Conservation (phyloP, 1,140 invertebrate genomes). For the Temnothorax longispinosus region DNA sequence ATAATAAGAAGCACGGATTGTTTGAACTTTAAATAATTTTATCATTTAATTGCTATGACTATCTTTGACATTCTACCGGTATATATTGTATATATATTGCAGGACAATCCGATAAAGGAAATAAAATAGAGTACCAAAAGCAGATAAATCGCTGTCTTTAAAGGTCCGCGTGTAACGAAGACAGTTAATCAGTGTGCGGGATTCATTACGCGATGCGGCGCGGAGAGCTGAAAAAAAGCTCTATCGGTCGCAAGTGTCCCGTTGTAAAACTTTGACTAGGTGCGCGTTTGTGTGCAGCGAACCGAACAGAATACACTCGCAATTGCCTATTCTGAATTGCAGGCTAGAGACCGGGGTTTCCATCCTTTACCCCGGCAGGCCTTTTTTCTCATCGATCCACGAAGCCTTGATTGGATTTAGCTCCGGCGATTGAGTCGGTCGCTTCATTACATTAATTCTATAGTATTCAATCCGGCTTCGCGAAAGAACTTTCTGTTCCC, state of each 20-base stretch:
- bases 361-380: neutral
- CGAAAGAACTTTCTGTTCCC: conserved; percentile 44
- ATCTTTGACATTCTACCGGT: neutral
- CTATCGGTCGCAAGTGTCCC: neutral
- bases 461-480: conserved; percentile 47
- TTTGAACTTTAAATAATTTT: neutral
- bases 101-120: neutral
- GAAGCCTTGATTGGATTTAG: conserved; percentile 70
- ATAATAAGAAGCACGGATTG: neutral
- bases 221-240: neutral
- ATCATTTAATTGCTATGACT: neutral
- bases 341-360: conserved; percentile 16
- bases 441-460: conserved; percentile 72
- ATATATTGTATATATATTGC: no score
- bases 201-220: conserved; percentile 2
- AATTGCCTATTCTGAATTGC: conserved; percentile 62
- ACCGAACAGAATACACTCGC: conserved; percentile 21
- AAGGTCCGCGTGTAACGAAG: neutral
- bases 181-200: conserved; percentile 8
- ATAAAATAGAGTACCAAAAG: neutral
- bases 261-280: conserved; percentile 37
- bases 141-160: conserved; percentile 1
- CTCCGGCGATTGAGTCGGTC: conserved; percentile 65
- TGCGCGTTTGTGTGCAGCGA: conserved; percentile 20
- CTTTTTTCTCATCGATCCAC: conserved; percentile 40